Conservation (phyloP, 2,113 vertebrate species). For the Hypanus sabinus region DNA sequence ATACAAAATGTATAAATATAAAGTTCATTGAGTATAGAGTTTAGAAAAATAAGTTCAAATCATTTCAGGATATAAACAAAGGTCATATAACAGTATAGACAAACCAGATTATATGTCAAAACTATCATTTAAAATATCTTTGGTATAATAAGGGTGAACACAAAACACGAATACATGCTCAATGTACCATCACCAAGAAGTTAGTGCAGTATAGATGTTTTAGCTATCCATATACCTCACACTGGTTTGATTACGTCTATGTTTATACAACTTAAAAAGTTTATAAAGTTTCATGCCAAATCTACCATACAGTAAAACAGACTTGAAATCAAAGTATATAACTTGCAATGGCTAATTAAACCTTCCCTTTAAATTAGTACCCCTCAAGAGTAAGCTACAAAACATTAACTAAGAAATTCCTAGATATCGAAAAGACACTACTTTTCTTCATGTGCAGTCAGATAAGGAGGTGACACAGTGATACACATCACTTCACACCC, state of each 20-base stretch:
- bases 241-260: constrained; percentile 48
- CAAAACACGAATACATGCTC: constrained; percentile 58
- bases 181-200: constrained; percentile 55
- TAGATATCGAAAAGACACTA: not conserved
- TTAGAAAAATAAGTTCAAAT: constrained; percentile 99
- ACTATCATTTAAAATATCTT: constrained; percentile 74
- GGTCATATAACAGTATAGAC: constrained; percentile 75
- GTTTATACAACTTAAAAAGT: constrained; percentile 53
- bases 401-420: constrained; percentile 26
- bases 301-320: constrained; percentile 45
- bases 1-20: constrained; percentile 87
- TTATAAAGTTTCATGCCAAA: constrained; percentile 37
- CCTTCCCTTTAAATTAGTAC: constrained; percentile 45
- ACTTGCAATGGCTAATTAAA: constrained; percentile 31
- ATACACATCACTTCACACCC: not conserved
- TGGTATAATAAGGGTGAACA: constrained; percentile 81
- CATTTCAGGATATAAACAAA: constrained; percentile 95
- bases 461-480: not conserved
- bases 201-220: constrained; percentile 56
- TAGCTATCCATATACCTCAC: constrained; percentile 55
- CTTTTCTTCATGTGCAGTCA: not conserved
- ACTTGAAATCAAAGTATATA: constrained; percentile 31
- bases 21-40: constrained; percentile 97
- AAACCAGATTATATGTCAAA: constrained; percentile 70
- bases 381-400: constrained; percentile 30